Conservation (phyloP, 2,888 invertebrate genomes). For the Isotomurus palustris region DNA sequence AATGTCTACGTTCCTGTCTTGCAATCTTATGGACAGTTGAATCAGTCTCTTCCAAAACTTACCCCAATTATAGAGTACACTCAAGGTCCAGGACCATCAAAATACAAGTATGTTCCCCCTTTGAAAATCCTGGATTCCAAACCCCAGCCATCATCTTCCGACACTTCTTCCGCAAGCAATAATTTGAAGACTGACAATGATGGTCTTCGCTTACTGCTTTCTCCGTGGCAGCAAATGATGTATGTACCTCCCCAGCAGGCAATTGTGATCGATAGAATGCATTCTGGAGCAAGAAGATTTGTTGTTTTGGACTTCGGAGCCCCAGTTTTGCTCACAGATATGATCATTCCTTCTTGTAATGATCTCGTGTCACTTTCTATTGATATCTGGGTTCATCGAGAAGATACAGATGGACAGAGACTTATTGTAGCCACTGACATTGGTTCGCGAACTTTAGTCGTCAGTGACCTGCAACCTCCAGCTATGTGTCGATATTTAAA, state of each 20-base stretch:
- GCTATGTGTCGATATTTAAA: conserved; percentile 84
- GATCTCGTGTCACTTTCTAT: conserved; percentile 64
- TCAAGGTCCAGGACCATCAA: no score
- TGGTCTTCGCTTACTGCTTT: conserved; percentile 47
- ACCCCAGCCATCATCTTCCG: not conserved
- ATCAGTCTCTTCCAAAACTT: no score
- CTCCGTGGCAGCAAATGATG: conserved; percentile 72
- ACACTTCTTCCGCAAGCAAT: no score
- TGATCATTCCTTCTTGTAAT: conserved; percentile 73
- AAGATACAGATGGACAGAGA: conserved; percentile 64
- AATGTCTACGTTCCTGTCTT: no score
- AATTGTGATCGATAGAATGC: conserved; percentile 81
- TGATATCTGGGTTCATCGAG: conserved; percentile 83
- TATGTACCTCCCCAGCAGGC: conserved; percentile 74
- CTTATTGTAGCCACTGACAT: conserved; percentile 83
- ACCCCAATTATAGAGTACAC: no score
- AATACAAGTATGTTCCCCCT: no score
- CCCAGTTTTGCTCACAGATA: conserved; percentile 76
- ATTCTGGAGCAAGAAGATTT: conserved; percentile 86
- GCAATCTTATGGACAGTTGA: no score
- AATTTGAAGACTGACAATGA: conserved; percentile 22
- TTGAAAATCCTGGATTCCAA: not conserved
- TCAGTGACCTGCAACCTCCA: conserved; percentile 85
- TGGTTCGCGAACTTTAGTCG: conserved; percentile 73
- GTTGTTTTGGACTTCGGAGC: conserved; percentile 89